phyloP scores from a whole-genome alignment of 2,113 vertebrate species.

The Tichodroma muraria region DNA sequence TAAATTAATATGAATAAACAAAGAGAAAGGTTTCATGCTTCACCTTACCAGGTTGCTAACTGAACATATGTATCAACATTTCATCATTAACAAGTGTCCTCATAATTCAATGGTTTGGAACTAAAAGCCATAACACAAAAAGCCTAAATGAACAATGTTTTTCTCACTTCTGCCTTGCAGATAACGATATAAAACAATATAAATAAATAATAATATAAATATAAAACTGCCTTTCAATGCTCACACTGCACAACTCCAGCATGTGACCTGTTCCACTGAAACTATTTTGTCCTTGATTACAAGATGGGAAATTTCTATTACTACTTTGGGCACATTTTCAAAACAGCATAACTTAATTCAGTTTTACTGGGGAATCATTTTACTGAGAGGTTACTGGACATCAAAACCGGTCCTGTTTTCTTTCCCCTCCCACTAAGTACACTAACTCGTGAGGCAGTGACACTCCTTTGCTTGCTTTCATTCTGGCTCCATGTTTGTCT shows the following conservation, averaged over 20 bases:
- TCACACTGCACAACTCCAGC: neutral
- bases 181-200: neutral
- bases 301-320: neutral
- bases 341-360: neutral
- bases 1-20: neutral
- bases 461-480: neutral
- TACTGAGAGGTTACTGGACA: neutral
- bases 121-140: neutral
- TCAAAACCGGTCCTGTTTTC: neutral
- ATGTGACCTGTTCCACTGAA: neutral
- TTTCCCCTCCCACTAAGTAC: neutral
- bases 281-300: neutral
- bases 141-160: neutral
- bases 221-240: neutral
- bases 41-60: neutral
- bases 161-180: neutral
- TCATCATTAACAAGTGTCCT: neutral
- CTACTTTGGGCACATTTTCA: neutral
- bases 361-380: neutral
- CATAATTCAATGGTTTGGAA: neutral
- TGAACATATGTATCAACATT: neutral
- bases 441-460: neutral
- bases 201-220: neutral
- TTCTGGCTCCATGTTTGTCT: neutral
- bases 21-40: neutral